A percentile compares a stretch with the other conserved stretches of the same genome.
Evolutionary conservation across 2,113 vertebrate species (phyloP).

Genomic region (Colossoma macropomum): DNA sequence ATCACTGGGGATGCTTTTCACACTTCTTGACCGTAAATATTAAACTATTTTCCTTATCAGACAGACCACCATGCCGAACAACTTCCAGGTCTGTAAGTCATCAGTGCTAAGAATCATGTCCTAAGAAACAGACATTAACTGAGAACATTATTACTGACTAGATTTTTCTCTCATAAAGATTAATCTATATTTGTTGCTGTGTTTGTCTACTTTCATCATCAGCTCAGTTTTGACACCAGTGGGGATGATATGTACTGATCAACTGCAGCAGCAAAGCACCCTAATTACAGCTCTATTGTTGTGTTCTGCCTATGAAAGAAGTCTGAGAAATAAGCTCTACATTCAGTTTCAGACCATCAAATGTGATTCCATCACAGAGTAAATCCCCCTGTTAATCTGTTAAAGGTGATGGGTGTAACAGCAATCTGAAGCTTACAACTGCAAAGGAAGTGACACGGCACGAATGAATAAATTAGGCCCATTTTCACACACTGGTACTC

Average conservation of each 20-base stretch:
- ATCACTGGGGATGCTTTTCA: too few relatives aligned
- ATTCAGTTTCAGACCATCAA: slow-evolving; percentile 18
- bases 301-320: background rate
- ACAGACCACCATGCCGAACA: background rate
- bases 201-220: background rate
- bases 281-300: slow-evolving; percentile 8
- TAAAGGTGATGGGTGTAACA: slow-evolving; percentile 35
- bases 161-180: background rate
- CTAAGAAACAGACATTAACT: background rate
- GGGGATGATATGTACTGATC: background rate
- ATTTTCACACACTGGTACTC: slow-evolving; percentile 24
- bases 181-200: background rate
- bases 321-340: background rate
- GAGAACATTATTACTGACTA: background rate
- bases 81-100: background rate
- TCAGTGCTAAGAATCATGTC: too few relatives aligned
- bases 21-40: background rate
- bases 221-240: background rate
- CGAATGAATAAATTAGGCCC: slow-evolving; percentile 49
- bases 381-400: background rate
- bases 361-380: slow-evolving; percentile 6
- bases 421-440: slow-evolving; percentile 25
- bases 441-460: slow-evolving; percentile 23
- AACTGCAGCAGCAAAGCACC: background rate
- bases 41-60: background rate